Evolutionary conservation across 2,113 vertebrate species (phyloP).

Genomic region (Ceyx cyanopectus): DNA sequence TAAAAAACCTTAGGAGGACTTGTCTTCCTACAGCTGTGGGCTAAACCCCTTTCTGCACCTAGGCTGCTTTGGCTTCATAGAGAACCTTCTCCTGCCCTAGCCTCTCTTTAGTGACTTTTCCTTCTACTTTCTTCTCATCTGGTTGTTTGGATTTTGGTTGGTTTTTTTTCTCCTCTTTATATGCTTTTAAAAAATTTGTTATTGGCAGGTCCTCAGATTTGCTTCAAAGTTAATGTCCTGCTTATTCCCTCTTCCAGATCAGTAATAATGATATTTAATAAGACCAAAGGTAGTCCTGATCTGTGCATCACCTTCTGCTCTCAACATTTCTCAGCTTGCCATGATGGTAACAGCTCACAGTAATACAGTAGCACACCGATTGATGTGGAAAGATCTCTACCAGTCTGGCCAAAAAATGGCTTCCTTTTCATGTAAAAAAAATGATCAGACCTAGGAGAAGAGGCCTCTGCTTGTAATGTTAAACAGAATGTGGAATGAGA

Average conservation of each 20-base stretch:
- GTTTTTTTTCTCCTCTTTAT: neutral
- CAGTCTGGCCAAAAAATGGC: neutral
- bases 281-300: neutral
- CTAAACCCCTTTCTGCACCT: neutral
- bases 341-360: neutral
- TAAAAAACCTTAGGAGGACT: neutral
- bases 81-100: neutral
- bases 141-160: neutral
- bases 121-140: neutral
- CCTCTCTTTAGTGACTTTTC: neutral
- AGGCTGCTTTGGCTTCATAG: neutral
- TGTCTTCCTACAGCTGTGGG: neutral
- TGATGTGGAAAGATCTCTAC: neutral
- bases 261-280: conserved; percentile 25
- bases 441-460: neutral
- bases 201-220: conserved; percentile 19
- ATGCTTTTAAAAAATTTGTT: neutral
- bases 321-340: neutral
- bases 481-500: neutral
- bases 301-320: neutral
- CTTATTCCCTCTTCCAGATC: conserved; percentile 35
- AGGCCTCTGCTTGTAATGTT: neutral
- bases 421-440: neutral
- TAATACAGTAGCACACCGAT: neutral
- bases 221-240: conserved; percentile 28